Evolutionary conservation across 2,888 invertebrate genomes (phyloP).

Genomic region (Drosophila robusta): DNA sequence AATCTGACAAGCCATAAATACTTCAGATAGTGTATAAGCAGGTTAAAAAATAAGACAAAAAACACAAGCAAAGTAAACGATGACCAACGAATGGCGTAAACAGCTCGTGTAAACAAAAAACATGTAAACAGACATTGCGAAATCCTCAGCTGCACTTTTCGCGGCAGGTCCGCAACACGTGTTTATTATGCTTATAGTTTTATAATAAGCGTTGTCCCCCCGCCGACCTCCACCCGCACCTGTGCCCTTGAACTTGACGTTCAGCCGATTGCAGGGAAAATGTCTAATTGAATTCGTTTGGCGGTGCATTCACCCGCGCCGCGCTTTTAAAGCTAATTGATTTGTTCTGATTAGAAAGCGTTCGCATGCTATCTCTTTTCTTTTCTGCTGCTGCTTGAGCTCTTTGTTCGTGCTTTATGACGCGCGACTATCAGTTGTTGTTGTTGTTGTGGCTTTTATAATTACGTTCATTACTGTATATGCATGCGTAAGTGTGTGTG

Average conservation of each 20-base stretch:
- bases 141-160: conserved; percentile 22
- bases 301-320: conserved; percentile 61
- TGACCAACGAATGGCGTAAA: conserved; percentile 11
- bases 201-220: conserved; percentile 4
- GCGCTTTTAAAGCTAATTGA: conserved; percentile 56
- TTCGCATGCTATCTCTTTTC: conserved; percentile 32
- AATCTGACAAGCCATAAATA: rapidly evolving
- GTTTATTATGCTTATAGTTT: conserved; percentile 21
- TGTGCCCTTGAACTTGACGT: conserved; percentile 51
- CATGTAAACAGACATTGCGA: conserved; percentile 25
- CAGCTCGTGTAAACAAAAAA: conserved; percentile 47
- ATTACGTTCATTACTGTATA: conserved; percentile 22
- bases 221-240: conserved; percentile 11
- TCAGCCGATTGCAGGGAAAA: conserved; percentile 8
- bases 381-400: conserved; percentile 2
- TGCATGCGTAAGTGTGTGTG: not conserved
- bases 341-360: conserved; percentile 64
- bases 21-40: not conserved
- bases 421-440: conserved; percentile 51
- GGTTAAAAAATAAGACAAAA: conserved; percentile 4
- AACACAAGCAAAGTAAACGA: conserved; percentile 17
- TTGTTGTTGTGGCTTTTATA: conserved; percentile 27
- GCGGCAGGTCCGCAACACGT: conserved; percentile 37
- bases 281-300: conserved; percentile 30
- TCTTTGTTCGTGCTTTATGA: conserved; percentile 64